Base-by-base conservation (phyloP, 2,888 invertebrate species). In the Dorcus parallelipipedus region DNA sequence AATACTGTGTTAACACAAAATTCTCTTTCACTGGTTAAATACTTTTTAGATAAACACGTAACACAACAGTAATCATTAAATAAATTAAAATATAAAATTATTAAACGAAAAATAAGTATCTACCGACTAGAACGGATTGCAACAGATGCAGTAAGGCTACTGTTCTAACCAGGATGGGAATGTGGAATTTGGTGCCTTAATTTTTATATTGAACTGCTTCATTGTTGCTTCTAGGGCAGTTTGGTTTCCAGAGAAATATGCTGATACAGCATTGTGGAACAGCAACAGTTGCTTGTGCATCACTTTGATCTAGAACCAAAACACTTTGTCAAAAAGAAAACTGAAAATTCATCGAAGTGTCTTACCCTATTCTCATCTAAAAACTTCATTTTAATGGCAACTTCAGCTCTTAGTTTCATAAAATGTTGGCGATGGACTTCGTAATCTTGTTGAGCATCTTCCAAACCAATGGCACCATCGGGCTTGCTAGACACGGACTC, bases 211-310 rank as follows among this genome's bases (percentile, higher is more conserved):
- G 81, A 97, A 97, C 82, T 97, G 96, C 71, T 95, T 92, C 67
- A 97, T 83, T 17, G 97, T 95, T 26, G 93, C 91, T 77, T 97
- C 97, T 56, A 98, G 81, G 61, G 95, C 93, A 61, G 89, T 86
- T 76, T 94, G 93, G 83, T 98, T 98, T 54, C 97, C 97, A 71
- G 95, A 94, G 81, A 97, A 97, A 81, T 97, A 98, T 6, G 97
- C 96, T 38, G 96, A 92, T 58, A 97, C 89, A 1, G 97, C 97
- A 80, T 97, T 97, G 81, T 98, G 97, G 79, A 97, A 93, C 69
- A 98, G 81, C 56, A 97, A 83, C 64, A 98, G 82, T 78, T 98
- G 97, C 78, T 97, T 97, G 81, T 97, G 96, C 97, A 98, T 97
- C 69, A 97, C 97, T 81, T 97, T 97, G 71, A 97, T 91, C 95